Evolutionary conservation across 2,888 invertebrate genomes (phyloP), one percentile per base, ranked within the genome.

Genomic region (Apamea crenata): DNA sequence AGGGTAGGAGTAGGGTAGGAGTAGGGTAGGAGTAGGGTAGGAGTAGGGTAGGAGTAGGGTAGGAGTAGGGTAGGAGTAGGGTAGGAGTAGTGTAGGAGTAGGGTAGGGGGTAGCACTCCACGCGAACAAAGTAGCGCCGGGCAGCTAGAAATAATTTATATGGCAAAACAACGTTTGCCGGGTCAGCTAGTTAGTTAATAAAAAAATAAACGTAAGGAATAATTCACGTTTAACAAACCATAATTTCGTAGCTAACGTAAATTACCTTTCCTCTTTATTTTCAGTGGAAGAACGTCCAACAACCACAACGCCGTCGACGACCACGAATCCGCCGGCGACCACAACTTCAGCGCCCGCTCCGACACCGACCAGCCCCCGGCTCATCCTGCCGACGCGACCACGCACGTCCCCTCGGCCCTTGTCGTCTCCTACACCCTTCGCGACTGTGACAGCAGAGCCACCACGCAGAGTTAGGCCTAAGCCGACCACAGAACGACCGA

Each of bases 241-340:
- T 32, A 7, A n/a, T 36, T 50, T 74, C 16, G 12, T 14, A 32
- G 1, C 4, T 21, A 80, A 69, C 18, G 16, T 71, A n/a, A 53
- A 53, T 18, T 2, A 67, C 25, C 0, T 8, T 18, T 44, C 21
- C 18, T 36, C 21, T 61, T 8, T 53, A 14, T 63, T 69, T 29
- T 78, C 92, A 95, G 96, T 95, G 86, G 97, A 98, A 90, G 97
- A 97, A 88, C 93, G 94, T 91, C 95, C 90, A 0, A 82, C 85
- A 3, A 92, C 92, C 0, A 90, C 94, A 0, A 91, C 92, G 0
- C 87, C 92, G 0, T 92, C 47, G 0, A 90, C 93, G 0, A 91
- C 92, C 0, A 78, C 81, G 1, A 85, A 67, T 1, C 80, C 91
- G 0, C 89, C 94, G 0, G 88, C 93, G 0, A 90, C 92, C 0